A percentile compares a stretch with the other conserved stretches of the same genome.
Conservation (phyloP, 1,140 invertebrate genomes). For the Anoplolepis gracilipes region DNA sequence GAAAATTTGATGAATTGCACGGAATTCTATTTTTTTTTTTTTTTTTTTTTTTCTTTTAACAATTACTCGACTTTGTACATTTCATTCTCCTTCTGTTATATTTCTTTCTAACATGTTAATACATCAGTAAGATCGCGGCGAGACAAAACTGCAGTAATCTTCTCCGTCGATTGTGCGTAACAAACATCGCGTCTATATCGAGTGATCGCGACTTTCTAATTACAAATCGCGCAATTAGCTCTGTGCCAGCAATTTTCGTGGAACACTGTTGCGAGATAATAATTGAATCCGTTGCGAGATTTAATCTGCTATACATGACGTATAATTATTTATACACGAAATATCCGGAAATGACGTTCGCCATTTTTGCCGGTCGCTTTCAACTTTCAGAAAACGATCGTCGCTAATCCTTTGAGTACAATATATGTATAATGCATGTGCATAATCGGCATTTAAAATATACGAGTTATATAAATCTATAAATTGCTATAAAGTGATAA, state of each 20-base stretch:
- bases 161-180: slow-evolving; percentile 38
- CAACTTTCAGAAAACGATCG: slow-evolving; percentile 26
- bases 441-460: not conserved
- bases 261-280: slow-evolving; percentile 26
- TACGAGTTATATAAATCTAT: not conserved
- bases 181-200: slow-evolving; percentile 9
- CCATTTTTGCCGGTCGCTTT: not conserved
- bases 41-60: no score
- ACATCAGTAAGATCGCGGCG: not conserved
- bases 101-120: slow-evolving; percentile 33
- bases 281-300: slow-evolving; percentile 28
- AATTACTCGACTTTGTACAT: no score
- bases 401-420: not conserved
- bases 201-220: slow-evolving; percentile 51
- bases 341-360: slow-evolving; percentile 35
- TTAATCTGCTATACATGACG: not conserved
- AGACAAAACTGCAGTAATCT: slow-evolving; percentile 3
- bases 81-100: no score
- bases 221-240: slow-evolving; percentile 20
- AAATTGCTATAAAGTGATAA: not conserved
- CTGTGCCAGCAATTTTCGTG: slow-evolving; percentile 30
- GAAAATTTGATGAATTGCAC: not conserved
- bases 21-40: no score
- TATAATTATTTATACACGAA: no score
- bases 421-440: not conserved